A percentile compares a stretch with the other conserved stretches of the same genome.
These are phyloP conservation scores for Chelidonichthys spinosus DNA, from an alignment of 2,797 vertebrate species.

Conservation along the genomic window DNA sequence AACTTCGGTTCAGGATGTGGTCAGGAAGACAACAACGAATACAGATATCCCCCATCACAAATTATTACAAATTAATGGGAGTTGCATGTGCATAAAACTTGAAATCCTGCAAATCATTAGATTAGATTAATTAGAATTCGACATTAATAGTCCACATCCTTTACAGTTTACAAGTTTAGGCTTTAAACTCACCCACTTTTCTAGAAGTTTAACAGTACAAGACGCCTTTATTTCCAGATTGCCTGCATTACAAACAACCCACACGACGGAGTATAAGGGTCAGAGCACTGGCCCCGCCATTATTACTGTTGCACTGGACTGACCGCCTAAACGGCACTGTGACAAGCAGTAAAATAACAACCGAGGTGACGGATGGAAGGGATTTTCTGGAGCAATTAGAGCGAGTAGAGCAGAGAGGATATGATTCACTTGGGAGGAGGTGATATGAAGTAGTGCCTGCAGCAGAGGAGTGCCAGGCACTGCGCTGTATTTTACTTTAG, in stretches of 20 bases:
- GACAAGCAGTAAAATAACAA: constrained; percentile 42
- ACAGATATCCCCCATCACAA: constrained; percentile 1
- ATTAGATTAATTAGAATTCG: neutral
- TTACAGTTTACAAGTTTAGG: neutral
- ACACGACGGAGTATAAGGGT: constrained; percentile 8
- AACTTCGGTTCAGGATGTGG: constrained; percentile 45
- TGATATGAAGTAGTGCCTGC: constrained; percentile 24
- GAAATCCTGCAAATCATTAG: neutral
- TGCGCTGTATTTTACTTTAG: constrained; percentile 43
- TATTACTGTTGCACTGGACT: constrained; percentile 26
- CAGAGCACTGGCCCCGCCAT: neutral
- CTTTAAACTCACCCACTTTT: constrained; percentile 4
- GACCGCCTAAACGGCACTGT: constrained; percentile 25
- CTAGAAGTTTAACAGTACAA: neutral
- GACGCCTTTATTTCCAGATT: neutral
- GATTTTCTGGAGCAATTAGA: constrained; percentile 50
- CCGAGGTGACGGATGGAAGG: constrained; percentile 56
- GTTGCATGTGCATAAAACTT: neutral
- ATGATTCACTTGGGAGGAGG: constrained; percentile 53
- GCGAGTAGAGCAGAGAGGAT: constrained; percentile 45
- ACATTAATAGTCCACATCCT: neutral
- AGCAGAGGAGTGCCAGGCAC: constrained; percentile 27
- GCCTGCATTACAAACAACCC: neutral
- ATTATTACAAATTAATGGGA: constrained; percentile 6
- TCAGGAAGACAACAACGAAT: constrained; percentile 27